Evolutionary conservation across 1,140 invertebrate genomes (phyloP).

Genomic region (Micrasema longulum): DNA sequence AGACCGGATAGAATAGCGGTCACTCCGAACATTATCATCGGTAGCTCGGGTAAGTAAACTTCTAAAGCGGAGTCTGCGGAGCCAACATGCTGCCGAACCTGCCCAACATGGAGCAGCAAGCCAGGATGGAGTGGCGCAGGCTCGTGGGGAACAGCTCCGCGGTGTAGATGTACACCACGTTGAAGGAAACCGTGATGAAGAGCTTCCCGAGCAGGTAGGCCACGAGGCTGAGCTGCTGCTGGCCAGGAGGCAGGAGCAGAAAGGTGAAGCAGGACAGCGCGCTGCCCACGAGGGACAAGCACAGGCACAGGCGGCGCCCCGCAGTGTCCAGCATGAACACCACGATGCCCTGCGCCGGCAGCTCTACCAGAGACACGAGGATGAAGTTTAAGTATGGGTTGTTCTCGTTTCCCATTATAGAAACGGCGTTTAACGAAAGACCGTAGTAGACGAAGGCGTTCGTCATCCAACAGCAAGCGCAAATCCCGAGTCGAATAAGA

Average conservation of each 20-base stretch:
- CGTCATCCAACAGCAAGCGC: conserved; percentile 77
- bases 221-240: conserved; percentile 56
- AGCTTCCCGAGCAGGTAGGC: conserved; percentile 76
- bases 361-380: conserved; percentile 75
- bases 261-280: conserved; percentile 65
- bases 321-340: conserved; percentile 73
- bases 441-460: conserved; percentile 85
- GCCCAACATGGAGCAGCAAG: conserved; percentile 75
- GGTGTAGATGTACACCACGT: conserved; percentile 73
- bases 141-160: conserved; percentile 77
- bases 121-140: conserved; percentile 72
- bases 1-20: conserved; percentile 70
- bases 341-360: conserved; percentile 77
- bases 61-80: conserved; percentile 75
- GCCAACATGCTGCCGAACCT: conserved; percentile 77
- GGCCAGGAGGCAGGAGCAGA: conserved; percentile 59
- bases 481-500: conserved; percentile 73
- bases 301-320: conserved; percentile 73
- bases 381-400: conserved; percentile 80
- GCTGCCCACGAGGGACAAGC: conserved; percentile 72
- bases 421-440: conserved; percentile 81
- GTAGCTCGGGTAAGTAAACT: conserved; percentile 62
- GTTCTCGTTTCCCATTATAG: conserved; percentile 73
- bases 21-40: conserved; percentile 73
- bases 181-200: conserved; percentile 74